Base-by-base conservation (phyloP, 2,797 vertebrate genomes). In the Tamandua tetradactyla region DNA sequence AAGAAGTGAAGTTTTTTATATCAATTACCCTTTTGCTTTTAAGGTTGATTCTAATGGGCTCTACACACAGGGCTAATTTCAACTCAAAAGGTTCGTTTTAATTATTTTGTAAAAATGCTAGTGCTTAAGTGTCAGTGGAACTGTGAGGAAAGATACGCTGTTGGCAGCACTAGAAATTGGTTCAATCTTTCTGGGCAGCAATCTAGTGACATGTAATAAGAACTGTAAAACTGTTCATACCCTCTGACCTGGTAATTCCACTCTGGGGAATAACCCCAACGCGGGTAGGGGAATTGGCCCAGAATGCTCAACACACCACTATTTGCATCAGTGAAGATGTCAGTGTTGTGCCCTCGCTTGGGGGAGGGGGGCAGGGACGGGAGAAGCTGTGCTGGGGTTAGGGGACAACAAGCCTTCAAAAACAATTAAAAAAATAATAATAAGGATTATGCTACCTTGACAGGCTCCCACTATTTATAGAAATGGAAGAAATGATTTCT, bases 191-290 rank as follows among this genome's bases (percentile, higher is more conserved):
- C 92, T 93, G 87, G 82, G 96, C 90, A 87, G 90, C 97, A 91
- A 89, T 89, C 93, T 92, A 88, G 87, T 92, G 96, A 95, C 83
- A 91, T 74, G 94, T 96, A 94, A 96, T 96, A 95, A 94, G 87
- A 95, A 89, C 93, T 22, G 9, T 95, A 81, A 92, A 94, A 95
- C 94, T 81, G 91, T 88, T 94, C 71, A 64, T 91, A 78, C 88
- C 90, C 94, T 96, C 94, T 96, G 97, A 97, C 96, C 96, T 87
- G 61, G 75, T 96, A 97, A 96, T 96, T 95, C 82, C 76, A 86
- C 96, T 93, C 96, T 86, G 37, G 95, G 96, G 94, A 97, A 94
- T 96, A 92, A 91, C 49, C 74, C 78, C 79, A 55, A 92, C 93
- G 96, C 89, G 94, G 90, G 78, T n/a, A 83, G 90, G 95, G 64